Base-by-base conservation (phyloP, 2,113 vertebrate genomes). In the Electrona antarctica region DNA sequence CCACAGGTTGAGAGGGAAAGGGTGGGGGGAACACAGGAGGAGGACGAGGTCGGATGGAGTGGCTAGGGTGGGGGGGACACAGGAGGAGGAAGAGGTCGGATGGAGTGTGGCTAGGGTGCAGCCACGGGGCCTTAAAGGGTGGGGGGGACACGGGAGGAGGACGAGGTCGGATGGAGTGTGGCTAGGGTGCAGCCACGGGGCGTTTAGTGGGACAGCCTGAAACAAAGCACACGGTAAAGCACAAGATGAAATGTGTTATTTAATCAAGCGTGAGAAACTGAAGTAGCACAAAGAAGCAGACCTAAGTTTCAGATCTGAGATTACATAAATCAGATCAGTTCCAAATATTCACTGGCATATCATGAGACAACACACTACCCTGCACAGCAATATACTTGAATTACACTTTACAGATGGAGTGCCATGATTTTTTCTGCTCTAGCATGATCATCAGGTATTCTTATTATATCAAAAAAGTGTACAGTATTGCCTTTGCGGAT, bases 91-190 rank as follows among this genome's bases (percentile, higher is more conserved):
- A 41, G 33, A 41, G 33, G 33, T 41, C 33, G 33, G 46, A 64
- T 11, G 48, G 50, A 85, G 87, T 76, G 67, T 67, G 82, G 85
- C 87, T 84, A 87, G 71, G 79, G 57, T 58, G 13, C 69, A 75
- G 73, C 68, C 77, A 60, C 52, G 57, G 66, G 49, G 21, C 6
- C n/a, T n/a, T n/a, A 65, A 59, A 66, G 57, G 71, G 51, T 59
- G 60, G 70, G 28, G 63, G 80, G 50, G 54, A 2, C n/a, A n/a
- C n/a, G n/a, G n/a, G n/a, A n/a, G n/a, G n/a, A n/a, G n/a, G n/a
- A n/a, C 2, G 29, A 33, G 29, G 29, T 33, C 29, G 29, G 46
- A 64, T 11, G 48, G 50, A 85, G 87, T 76, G 67, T 67, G 82
- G 85, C 87, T 84, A 87, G 71, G 79, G 57, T 57, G 13, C 69